Percentiles rank a stretch among this genome's conserved stretches.
These are phyloP conservation scores for Caenorhabditis wallacei DNA, from an alignment of 2,888 invertebrate species.

Conservation along the genomic window DNA sequence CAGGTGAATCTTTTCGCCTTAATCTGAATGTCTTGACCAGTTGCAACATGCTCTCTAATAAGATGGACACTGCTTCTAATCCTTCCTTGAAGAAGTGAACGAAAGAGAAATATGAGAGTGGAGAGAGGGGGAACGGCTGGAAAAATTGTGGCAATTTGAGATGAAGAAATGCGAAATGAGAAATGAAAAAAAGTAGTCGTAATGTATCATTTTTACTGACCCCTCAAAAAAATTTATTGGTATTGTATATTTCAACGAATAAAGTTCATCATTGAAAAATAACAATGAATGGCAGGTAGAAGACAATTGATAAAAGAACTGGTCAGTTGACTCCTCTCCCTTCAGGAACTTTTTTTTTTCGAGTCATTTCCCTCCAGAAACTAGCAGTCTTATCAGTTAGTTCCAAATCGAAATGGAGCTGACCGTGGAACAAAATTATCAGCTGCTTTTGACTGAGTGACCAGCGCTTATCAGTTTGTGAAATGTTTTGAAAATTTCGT, in stretches of 20 bases:
- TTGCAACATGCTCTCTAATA: slow-evolving; percentile 21
- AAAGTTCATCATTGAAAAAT: too few species aligned
- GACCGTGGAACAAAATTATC: slow-evolving; percentile 53
- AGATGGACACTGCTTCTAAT: slow-evolving; percentile 19
- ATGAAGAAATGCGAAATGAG: not conserved
- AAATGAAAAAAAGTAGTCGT: not conserved
- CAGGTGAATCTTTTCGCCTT: slow-evolving; percentile 4
- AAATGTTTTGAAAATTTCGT: slow-evolving; percentile 57
- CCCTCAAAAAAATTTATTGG: not conserved
- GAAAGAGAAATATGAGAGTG: not conserved
- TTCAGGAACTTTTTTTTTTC: slow-evolving; percentile 17
- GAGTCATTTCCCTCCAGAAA: slow-evolving; percentile 1
- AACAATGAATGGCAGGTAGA: not conserved
- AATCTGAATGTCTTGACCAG: slow-evolving; percentile 44
- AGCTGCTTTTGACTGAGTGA: slow-evolving; percentile 60
- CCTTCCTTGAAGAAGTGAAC: not conserved
- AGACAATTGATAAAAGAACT: slow-evolving; percentile 16
- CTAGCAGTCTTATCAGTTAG: slow-evolving; percentile 27
- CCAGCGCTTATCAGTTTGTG: slow-evolving; percentile 55
- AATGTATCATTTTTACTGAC: not conserved
- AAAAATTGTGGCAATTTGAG: slow-evolving; percentile 50
- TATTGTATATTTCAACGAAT: not conserved
- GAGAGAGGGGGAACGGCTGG: slow-evolving; percentile 47
- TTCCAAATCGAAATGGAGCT: slow-evolving; percentile 49
- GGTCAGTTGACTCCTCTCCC: slow-evolving; percentile 30